These are phyloP conservation scores for Syngnathus scovelli DNA, from an alignment of 2,113 vertebrate genomes.

Conservation along the genomic window DNA sequence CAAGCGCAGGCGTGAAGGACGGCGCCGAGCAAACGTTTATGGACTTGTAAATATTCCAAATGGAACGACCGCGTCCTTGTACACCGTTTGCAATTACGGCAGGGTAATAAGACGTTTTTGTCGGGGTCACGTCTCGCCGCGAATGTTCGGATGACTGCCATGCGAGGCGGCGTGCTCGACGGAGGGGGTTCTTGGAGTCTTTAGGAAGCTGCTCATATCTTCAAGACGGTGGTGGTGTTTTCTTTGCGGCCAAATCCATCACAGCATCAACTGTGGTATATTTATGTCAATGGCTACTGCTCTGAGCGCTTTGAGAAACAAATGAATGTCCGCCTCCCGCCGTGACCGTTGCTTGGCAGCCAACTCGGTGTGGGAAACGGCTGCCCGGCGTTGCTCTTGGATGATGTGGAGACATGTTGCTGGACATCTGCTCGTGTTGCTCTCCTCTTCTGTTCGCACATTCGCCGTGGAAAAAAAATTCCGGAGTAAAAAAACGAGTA, in stretches of 20 bases:
- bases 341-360: not conserved
- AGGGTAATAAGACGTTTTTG: conserved; percentile 65
- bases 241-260: too few relatives aligned
- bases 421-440: not conserved
- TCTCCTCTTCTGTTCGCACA: not conserved
- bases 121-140: conserved; percentile 36
- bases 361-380: not conserved
- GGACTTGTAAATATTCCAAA: conserved; percentile 73
- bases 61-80: conserved; percentile 53
- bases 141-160: not conserved
- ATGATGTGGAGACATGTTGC: not conserved
- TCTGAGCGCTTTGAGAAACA: not conserved
- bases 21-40: conserved; percentile 56
- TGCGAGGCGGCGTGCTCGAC: not conserved
- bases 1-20: conserved; percentile 64
- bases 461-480: not conserved
- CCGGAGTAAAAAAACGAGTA: not conserved
- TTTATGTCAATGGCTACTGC: not conserved
- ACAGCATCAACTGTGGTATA: not conserved
- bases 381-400: not conserved
- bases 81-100: conserved; percentile 65
- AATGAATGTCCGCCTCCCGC: not conserved
- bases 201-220: too few relatives aligned
- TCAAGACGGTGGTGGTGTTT: too few relatives aligned
- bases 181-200: too few relatives aligned